Evolutionary conservation across 1,140 invertebrate species (phyloP), one percentile per base, ranked within the genome.

Genomic region (Steinernema khuongi): DNA sequence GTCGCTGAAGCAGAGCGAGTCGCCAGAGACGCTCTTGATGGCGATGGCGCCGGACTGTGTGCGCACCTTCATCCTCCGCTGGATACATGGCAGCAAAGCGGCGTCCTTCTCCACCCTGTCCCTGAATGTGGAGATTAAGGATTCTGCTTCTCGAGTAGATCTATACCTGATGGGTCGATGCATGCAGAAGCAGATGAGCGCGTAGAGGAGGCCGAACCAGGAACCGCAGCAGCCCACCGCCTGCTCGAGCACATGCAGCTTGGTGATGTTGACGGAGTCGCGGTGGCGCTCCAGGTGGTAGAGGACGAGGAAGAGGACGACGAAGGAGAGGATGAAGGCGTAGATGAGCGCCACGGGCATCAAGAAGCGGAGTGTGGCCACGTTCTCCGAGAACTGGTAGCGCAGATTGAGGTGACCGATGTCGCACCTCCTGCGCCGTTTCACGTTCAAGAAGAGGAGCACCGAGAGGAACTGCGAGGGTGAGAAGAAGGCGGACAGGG

Each of bases 321-420:
- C 50, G 11, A 60, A 11, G 50, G 19, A 11, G 11, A 60, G 50
- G 26, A 60, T 11, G 11, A 60, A 11, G 22, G 50, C 50, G 50
- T 60, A 60, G 50, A 60, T 4, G 50, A 26, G 11, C 50, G 22
- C 19, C 4, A 60, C 26, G 4, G 50, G 50, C 50, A 60, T 60
- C 2, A 60, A 22, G 22, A 60, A 60, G 7, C 50, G 50, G 7
- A 60, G 14, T 2, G 50, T 60, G 7, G 50, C 11, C 14, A 60
- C 26, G 50, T 60, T 60, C 50, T 60, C 50, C 11, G 50, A 60
- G 50, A 14, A 60, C 50, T 60, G 50, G 22, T 60, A 60, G 50
- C 50, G 50, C 14, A 60, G 50, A 22, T 60, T 60, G 14, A 60
- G 19, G 14, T 60, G 50, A 7, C 50, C 50, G 50, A 60, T 60